Evolutionary conservation across 2,888 invertebrate genomes (phyloP), one percentile per base, ranked within the genome.

Genomic region (Mimas tiliae): DNA sequence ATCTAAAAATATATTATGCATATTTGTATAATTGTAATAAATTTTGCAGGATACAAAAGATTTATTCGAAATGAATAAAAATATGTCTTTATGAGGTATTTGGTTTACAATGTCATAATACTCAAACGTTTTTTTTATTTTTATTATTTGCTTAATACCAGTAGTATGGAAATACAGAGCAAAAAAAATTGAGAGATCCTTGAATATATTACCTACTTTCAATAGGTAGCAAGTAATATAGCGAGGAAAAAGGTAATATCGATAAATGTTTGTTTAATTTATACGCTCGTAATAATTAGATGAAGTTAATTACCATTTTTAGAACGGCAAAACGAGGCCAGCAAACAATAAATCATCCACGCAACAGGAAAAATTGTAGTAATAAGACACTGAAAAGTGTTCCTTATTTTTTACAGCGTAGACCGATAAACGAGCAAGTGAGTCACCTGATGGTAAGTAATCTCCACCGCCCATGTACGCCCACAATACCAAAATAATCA

Each of bases 261-360:
- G 27, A 27, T 53, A 53, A 52, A 45, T 33, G 45, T 21, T 53
- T 58, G 34, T 58, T 65, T 19, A 47, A 38, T 48, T 58, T 65
- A 58, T 38, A 58, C 55, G 55, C 47, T 55, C 19, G 16, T 47
- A 34, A 19, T 65, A 38, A 33, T 47, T 65, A 58, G 55, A 58
- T 58, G 48, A 58, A 65, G 58, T 38, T 65, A 65, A 65, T 65
- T 55, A 65, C 58, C 33, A 47, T 55, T 50, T 58, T 65, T 55
- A 58, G 33, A 45, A 48, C 42, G 55, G 34, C 33, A 58, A 48
- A 58, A 42, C 19, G 58, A 58, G 42, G 38, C 19, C 42, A 58
- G 58, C 19, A 58, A 58, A 58, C 38, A 58, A 55, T 55, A 55
- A 58, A 58, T 42, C 58, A 58, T 42, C 19, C 19, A 42, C 42